Base-by-base conservation (phyloP, 2,888 invertebrate species). In the Tachina grossa region DNA sequence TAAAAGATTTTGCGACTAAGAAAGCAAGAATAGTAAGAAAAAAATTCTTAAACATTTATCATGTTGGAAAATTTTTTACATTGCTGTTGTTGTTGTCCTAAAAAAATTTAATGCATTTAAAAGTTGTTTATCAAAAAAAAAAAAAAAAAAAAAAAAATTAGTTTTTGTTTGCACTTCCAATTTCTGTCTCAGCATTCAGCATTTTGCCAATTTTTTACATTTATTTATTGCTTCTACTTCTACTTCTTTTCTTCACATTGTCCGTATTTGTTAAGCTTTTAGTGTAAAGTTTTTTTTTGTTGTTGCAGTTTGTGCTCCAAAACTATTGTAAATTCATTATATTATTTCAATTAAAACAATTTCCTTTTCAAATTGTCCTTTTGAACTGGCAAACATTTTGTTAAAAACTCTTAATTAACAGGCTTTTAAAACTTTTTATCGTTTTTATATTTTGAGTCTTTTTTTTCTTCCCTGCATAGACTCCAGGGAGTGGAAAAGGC, bases 361-460 rank as follows among this genome's bases (percentile, higher is more conserved):
- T 83, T 83, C 77, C 66, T 74, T 74, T 74, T 68, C 45, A 68
- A 83, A 66, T 66, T 83, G 83, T 83, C 83, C 77, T 72, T 77
- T 83, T 72, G 71, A 83, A 78, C 77, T 83, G 16, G 65, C 57
- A 78, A 83, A 78, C 59, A 78, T 83, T 78, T 72, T 83, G 71
- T 72, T 77, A 83, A 85, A 78, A 83, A 79, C 83, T 80, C 83
- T 83, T 85, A 85, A 85, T 85, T 85, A 85, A 85, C 83, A 85
- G 85, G 85, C 83, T 85, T 83, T 85, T 85, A 83, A 72, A 81
- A 80, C n/a, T 78, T 69, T 49, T 41, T 55, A 22, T 55, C 19
- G 47, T 22, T 11, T 74, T 61, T 49, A 1, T 13, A 16, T 72
- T 49, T 45, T 65, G 9, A 10, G 6, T 45, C 14, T 49, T 57